Evolutionary conservation across 2,888 invertebrate genomes (phyloP).

Genomic region (Sesia apiformis): DNA sequence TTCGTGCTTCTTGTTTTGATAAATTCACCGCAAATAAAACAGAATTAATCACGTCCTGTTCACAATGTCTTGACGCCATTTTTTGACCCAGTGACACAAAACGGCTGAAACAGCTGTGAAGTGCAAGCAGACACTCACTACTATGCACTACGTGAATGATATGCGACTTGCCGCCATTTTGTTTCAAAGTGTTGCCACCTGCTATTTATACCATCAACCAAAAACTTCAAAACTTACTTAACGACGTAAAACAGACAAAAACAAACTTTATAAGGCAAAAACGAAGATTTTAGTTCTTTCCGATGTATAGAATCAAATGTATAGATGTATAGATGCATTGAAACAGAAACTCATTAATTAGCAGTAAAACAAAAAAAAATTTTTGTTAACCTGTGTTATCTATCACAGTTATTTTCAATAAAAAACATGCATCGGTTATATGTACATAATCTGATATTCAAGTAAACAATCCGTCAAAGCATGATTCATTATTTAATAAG

Average conservation of each 20-base stretch:
- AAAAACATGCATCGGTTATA: too few relatives aligned
- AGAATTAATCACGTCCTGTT: slow-evolving; percentile 1
- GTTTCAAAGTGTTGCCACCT: too few relatives aligned
- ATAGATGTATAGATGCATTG: too few relatives aligned
- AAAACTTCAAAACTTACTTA: background rate
- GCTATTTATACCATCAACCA: background rate
- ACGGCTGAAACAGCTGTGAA: background rate
- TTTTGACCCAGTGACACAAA: background rate
- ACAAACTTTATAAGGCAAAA: background rate
- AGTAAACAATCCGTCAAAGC: too few relatives aligned
- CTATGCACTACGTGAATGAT: background rate
- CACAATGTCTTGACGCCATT: slow-evolving; percentile 1
- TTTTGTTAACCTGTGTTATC: too few relatives aligned
- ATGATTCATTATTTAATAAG: too few relatives aligned
- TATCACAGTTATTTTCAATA: too few relatives aligned
- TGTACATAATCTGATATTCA: too few relatives aligned
- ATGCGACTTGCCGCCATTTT: background rate
- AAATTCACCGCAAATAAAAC: background rate
- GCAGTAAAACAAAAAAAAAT: too few relatives aligned
- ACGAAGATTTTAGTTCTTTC: background rate
- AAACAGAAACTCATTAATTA: background rate
- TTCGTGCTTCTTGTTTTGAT: background rate
- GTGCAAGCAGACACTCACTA: background rate
- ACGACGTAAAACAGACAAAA: background rate
- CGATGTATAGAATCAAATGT: background rate